A percentile compares a stretch with the other conserved stretches of the same genome.
These are phyloP conservation scores for Lasioglossum pauxillum DNA, from an alignment of 2,888 invertebrate species.

Conservation along the genomic window DNA sequence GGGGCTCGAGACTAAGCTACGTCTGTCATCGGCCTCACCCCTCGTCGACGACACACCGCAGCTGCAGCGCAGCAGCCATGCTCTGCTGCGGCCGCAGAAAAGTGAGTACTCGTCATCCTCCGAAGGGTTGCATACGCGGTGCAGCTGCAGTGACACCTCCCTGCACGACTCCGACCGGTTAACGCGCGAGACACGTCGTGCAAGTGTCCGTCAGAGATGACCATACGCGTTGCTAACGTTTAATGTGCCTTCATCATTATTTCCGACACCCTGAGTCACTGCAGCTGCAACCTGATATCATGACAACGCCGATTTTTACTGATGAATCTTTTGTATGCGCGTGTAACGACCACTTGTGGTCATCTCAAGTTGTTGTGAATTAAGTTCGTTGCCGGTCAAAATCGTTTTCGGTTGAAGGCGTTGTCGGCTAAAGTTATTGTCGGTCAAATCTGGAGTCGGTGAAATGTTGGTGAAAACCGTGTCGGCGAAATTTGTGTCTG, in stretches of 20 bases:
- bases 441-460: too few species aligned
- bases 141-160: background rate
- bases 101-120: conserved; percentile 86
- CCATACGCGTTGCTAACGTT: background rate
- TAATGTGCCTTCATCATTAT: background rate
- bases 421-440: too few species aligned
- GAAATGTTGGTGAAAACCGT: too few species aligned
- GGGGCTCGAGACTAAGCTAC: conserved; percentile 80
- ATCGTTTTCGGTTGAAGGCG: too few species aligned
- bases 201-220: background rate
- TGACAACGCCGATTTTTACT: background rate
- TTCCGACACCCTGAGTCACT: background rate
- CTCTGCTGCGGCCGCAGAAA: conserved; percentile 98
- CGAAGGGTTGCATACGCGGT: conserved; percentile 19
- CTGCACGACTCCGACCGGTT: background rate
- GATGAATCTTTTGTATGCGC: too few species aligned
- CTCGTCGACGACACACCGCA: conserved; percentile 84
- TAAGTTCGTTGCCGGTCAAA: too few species aligned
- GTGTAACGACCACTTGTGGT: too few species aligned
- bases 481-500: too few species aligned
- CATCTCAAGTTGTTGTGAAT: too few species aligned
- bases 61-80: conserved; percentile 93
- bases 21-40: conserved; percentile 81
- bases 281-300: background rate
- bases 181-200: background rate